phyloP scores from a whole-genome alignment of 2,888 invertebrate genomes.

The Panzeria rudis region DNA sequence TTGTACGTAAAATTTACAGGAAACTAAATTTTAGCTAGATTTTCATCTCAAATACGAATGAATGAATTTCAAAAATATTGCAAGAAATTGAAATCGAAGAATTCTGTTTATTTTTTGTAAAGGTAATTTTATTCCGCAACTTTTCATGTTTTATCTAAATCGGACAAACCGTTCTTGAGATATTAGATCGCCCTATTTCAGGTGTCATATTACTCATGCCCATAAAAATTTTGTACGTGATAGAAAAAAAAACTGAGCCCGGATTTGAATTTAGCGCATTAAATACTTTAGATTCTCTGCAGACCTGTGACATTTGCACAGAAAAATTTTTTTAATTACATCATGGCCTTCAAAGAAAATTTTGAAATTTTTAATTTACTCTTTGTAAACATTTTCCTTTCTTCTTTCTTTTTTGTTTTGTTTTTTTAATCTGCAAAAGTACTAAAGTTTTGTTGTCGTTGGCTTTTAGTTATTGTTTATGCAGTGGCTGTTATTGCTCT shows the following conservation, averaged over 20 bases:
- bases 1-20: not conserved
- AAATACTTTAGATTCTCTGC: too few species aligned
- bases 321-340: not conserved
- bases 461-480: constrained; percentile 16
- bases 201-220: too few species aligned
- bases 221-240: too few species aligned
- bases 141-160: too few species aligned
- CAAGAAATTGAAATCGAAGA: not conserved
- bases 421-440: constrained; percentile 78
- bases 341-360: constrained; percentile 57
- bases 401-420: constrained; percentile 80
- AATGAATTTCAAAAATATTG: not conserved
- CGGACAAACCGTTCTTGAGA: too few species aligned
- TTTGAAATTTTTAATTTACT: constrained; percentile 70
- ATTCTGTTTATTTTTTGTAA: too few species aligned
- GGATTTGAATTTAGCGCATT: too few species aligned
- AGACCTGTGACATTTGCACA: not conserved
- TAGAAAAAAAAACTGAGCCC: too few species aligned
- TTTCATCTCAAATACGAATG: constrained; percentile 8
- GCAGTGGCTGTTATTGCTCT: not conserved
- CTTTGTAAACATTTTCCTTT: not conserved
- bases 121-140: too few species aligned
- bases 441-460: constrained; percentile 50
- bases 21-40: constrained; percentile 38
- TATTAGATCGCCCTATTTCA: too few species aligned